Conservation (phyloP, 2,797 vertebrate genomes). For the Manis pentadactyla region DNA sequence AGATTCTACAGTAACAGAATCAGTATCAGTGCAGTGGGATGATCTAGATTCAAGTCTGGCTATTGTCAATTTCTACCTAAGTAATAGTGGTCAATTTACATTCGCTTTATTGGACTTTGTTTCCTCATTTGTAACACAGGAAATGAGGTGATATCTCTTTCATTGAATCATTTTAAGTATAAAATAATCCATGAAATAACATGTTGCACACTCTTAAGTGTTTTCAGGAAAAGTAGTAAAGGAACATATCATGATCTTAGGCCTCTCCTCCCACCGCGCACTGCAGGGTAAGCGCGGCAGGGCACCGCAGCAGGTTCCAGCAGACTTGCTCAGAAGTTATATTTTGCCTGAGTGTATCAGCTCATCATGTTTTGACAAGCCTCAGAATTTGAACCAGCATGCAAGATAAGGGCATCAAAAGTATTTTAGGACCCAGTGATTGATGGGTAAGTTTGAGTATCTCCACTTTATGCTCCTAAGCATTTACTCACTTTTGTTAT, state of each 20-base stretch:
- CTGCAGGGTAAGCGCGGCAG: neutral
- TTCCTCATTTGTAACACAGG: conserved; percentile 17
- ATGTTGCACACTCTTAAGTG: neutral
- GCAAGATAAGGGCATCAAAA: neutral
- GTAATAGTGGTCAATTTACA: neutral
- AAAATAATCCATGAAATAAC: neutral
- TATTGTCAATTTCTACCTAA: neutral
- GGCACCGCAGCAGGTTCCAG: neutral
- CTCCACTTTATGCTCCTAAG: neutral
- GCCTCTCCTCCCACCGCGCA: neutral
- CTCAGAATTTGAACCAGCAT: neutral
- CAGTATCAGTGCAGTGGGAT: neutral
- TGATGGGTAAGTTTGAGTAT: neutral
- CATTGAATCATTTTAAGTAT: neutral
- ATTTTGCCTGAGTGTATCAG: neutral
- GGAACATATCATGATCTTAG: neutral
- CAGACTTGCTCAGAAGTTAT: neutral
- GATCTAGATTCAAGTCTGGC: neutral
- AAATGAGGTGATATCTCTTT: neutral
- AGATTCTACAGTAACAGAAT: neutral
- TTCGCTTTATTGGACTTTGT: neutral
- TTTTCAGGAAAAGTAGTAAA: neutral
- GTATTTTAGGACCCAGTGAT: neutral
- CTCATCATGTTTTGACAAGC: neutral
- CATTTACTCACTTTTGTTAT: neutral